A percentile compares a stretch with the other conserved stretches of the same genome.
These are phyloP conservation scores for Grantiella picta DNA, from an alignment of 2,113 vertebrate genomes.

Conservation along the genomic window DNA sequence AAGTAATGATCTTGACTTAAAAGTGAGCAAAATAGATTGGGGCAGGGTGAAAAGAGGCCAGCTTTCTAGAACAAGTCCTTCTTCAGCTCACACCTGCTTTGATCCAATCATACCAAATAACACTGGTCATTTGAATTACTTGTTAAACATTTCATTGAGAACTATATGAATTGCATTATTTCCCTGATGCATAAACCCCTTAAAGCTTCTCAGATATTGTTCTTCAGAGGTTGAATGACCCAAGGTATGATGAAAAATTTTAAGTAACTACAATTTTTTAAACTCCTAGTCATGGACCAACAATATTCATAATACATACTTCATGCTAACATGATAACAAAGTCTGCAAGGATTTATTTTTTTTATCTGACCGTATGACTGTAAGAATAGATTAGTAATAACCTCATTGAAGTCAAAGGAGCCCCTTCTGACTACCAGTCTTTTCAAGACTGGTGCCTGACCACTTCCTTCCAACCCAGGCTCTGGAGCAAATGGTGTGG, in stretches of 20 bases:
- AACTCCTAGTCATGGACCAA: not conserved
- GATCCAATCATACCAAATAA: not conserved
- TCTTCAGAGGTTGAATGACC: not conserved
- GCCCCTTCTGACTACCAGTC: not conserved
- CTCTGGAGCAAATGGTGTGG: not conserved
- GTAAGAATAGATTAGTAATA: not conserved
- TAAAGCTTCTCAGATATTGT: not conserved
- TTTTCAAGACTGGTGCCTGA: not conserved
- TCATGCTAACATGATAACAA: not conserved
- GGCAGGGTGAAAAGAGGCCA: not conserved
- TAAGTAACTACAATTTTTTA: not conserved
- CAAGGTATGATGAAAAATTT: not conserved
- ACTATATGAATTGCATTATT: not conserved
- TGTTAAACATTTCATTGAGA: not conserved
- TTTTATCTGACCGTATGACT: not conserved
- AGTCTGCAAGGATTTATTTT: not conserved
- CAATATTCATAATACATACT: not conserved
- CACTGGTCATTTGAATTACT: not conserved
- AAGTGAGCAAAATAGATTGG: not conserved
- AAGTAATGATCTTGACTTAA: not conserved
- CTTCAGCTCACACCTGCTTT: not conserved
- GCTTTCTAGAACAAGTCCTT: not conserved
- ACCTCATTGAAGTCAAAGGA: not conserved
- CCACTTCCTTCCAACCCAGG: not conserved
- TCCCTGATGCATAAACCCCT: not conserved